phyloP scores from a whole-genome alignment of 2,797 vertebrate genomes.

The Chanos chanos region DNA sequence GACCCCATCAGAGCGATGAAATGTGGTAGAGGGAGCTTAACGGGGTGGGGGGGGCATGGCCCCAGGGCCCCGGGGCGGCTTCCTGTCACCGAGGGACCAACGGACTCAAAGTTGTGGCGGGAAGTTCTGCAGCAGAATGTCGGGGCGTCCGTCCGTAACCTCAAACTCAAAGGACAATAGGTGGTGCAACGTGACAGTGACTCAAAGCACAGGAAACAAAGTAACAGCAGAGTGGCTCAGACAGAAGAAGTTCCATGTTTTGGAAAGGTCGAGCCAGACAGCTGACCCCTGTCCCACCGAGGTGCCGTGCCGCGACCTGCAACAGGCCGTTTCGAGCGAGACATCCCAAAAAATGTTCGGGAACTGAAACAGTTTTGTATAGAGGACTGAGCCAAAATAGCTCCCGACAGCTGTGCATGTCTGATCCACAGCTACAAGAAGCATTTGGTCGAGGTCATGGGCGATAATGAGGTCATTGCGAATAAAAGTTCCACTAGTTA shows the following conservation, averaged over 20 bases:
- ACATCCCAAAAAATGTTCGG: too few relatives aligned
- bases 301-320: background rate
- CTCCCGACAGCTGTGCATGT: too few relatives aligned
- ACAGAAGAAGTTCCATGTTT: background rate
- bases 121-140: slow-evolving; percentile 25
- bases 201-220: slow-evolving; percentile 20
- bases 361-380: too few relatives aligned
- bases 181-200: background rate
- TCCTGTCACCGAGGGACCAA: slow-evolving; percentile 28
- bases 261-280: background rate
- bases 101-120: slow-evolving; percentile 31
- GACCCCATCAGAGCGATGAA: slow-evolving; percentile 16
- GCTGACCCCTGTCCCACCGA: background rate
- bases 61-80: slow-evolving; percentile 7
- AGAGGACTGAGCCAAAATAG: too few relatives aligned
- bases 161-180: too few relatives aligned
- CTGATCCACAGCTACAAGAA: too few relatives aligned
- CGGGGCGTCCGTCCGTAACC: slow-evolving; percentile 18
- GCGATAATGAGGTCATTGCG: too few relatives aligned
- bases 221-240: slow-evolving; percentile 1
- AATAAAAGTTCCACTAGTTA: too few relatives aligned
- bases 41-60: background rate
- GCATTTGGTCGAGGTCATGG: too few relatives aligned
- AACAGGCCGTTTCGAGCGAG: background rate
- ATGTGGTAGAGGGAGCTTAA: slow-evolving; percentile 11